Conservation (phyloP, 2,113 vertebrate species). For the Beaufortia kweichowensis region DNA sequence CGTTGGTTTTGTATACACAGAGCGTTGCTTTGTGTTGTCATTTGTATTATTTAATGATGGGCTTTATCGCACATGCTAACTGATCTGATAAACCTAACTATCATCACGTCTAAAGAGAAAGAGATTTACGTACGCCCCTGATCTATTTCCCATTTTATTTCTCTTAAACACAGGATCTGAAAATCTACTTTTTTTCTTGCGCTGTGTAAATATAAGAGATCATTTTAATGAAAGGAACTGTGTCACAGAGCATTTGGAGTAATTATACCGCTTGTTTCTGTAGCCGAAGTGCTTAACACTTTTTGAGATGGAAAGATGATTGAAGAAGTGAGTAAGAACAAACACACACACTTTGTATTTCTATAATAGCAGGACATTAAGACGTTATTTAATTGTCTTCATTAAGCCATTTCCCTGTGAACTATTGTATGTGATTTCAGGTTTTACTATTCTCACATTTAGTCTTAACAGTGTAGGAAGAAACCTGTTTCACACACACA, state of each 20-base stretch:
- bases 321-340: not conserved
- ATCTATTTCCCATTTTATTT: conserved; percentile 30
- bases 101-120: conserved; percentile 16
- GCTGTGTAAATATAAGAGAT: conserved; percentile 45
- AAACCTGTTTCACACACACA: not conserved
- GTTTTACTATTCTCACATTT: too few relatives aligned
- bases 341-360: not conserved
- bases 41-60: conserved; percentile 39
- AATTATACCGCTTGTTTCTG: conserved; percentile 43
- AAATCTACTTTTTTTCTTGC: conserved; percentile 26
- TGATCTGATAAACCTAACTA: conserved; percentile 30
- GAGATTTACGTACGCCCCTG: not conserved
- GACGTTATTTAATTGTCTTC: too few relatives aligned
- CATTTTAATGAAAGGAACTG: conserved; percentile 53
- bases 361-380: too few relatives aligned
- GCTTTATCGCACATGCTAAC: conserved; percentile 38
- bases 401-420: too few relatives aligned
- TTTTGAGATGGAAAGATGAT: conserved; percentile 16
- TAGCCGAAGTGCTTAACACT: conserved; percentile 37
- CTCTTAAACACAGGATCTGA: conserved; percentile 25
- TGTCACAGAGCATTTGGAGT: conserved; percentile 33
- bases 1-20: conserved; percentile 6
- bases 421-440: too few relatives aligned
- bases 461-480: too few relatives aligned
- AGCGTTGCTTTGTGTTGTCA: conserved; percentile 22